Conservation (phyloP, 2,888 invertebrate species). For the Hydraecia micacea region DNA sequence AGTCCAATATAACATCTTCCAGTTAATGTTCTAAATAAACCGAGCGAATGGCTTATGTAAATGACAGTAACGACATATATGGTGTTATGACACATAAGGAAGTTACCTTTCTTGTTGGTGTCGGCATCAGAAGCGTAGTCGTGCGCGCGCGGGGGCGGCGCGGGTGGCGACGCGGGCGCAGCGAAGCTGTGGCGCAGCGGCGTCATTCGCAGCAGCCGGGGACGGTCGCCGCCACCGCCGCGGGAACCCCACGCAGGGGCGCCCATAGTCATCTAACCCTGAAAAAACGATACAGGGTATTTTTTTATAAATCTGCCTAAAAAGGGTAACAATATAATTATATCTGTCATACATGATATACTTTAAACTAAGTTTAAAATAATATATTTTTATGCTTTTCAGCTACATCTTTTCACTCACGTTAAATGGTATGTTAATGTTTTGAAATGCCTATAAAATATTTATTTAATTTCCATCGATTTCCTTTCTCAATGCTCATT, state of each 20-base stretch:
- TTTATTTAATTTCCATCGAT: constrained; percentile 8
- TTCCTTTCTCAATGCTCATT: constrained; percentile 20
- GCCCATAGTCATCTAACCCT: constrained; percentile 79
- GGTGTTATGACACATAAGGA: constrained; percentile 53
- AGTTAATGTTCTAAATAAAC: constrained; percentile 47
- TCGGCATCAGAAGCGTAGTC: constrained; percentile 91
- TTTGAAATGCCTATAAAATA: not conserved
- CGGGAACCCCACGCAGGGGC: constrained; percentile 89
- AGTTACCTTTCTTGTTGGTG: constrained; percentile 90
- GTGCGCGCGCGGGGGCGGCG: constrained; percentile 82
- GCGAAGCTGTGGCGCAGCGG: constrained; percentile 91
- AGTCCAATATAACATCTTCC: constrained; percentile 34
- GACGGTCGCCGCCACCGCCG: constrained; percentile 87
- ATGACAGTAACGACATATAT: constrained; percentile 29
- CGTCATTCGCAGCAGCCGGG: constrained; percentile 90
- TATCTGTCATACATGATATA: not conserved
- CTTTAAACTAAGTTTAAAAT: not conserved
- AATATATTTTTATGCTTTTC: not conserved
- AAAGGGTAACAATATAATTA: constrained; percentile 6
- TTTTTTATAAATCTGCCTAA: not conserved
- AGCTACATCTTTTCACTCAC: not conserved
- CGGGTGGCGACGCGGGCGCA: constrained; percentile 87
- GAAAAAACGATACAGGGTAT: constrained; percentile 51
- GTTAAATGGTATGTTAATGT: not conserved
- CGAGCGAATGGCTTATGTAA: constrained; percentile 29